Evolutionary conservation across 2,888 invertebrate genomes (phyloP).

Genomic region (Drosophila melanocephala): DNA sequence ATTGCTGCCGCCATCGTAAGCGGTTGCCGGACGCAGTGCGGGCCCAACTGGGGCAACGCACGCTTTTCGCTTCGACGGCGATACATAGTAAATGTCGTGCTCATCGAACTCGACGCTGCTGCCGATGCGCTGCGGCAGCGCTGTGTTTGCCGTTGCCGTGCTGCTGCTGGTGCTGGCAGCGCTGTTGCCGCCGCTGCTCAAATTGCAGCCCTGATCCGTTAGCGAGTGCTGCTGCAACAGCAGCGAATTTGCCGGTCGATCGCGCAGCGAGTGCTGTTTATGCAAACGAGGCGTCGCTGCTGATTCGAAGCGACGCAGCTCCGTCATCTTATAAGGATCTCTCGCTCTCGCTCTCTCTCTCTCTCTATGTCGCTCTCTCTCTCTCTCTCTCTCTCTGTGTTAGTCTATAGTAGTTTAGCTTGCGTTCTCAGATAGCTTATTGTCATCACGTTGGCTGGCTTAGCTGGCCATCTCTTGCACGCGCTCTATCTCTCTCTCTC

Average conservation of each 20-base stretch:
- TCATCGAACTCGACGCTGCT: slow-evolving; percentile 80
- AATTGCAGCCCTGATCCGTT: slow-evolving; percentile 80
- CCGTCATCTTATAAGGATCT: slow-evolving; percentile 61
- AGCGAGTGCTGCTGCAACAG: slow-evolving; percentile 74
- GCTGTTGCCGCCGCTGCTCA: slow-evolving; percentile 79
- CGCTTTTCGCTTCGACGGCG: slow-evolving; percentile 84
- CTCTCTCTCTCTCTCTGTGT: neutral
- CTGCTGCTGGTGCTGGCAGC: slow-evolving; percentile 77
- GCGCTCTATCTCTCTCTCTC: neutral
- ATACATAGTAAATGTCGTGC: slow-evolving; percentile 84
- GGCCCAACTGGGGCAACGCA: slow-evolving; percentile 70
- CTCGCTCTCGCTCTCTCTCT: neutral
- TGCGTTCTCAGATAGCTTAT: slow-evolving; percentile 1
- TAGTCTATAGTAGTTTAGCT: neutral
- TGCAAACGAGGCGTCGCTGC: slow-evolving; percentile 53
- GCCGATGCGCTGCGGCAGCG: slow-evolving; percentile 54
- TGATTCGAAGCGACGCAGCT: slow-evolving; percentile 63
- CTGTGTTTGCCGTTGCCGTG: slow-evolving; percentile 75
- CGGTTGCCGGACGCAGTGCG: slow-evolving; percentile 63
- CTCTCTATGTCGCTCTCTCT: neutral
- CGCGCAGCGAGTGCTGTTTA: slow-evolving; percentile 68
- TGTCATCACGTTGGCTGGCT: slow-evolving; percentile 13
- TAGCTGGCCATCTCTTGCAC: neutral
- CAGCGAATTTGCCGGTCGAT: slow-evolving; percentile 69
- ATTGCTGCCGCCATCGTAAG: slow-evolving; percentile 54